Evolutionary conservation across 2,797 vertebrate species (phyloP).

Genomic region (Xiphorhynchus erythropygius): DNA sequence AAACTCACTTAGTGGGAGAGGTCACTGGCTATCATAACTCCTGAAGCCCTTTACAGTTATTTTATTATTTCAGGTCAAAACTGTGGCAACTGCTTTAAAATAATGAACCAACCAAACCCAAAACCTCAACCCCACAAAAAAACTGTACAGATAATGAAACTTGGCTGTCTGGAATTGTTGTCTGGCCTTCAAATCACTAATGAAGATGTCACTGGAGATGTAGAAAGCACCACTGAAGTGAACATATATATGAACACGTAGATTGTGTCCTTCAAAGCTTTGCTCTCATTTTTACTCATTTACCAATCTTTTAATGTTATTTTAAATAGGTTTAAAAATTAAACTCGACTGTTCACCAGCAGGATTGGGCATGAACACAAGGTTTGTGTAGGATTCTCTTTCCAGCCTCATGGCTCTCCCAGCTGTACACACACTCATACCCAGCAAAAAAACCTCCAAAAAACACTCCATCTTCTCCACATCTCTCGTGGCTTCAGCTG

Average conservation of each 20-base stretch:
- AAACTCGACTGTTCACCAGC: fast-evolving
- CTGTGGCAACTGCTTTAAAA: background rate
- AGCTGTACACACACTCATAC: background rate
- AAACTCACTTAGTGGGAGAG: fast-evolving
- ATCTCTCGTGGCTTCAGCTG: background rate
- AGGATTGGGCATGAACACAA: fast-evolving
- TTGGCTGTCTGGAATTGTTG: background rate
- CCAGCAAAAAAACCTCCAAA: background rate
- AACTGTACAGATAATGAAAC: background rate
- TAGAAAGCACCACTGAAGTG: background rate
- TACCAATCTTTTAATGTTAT: background rate
- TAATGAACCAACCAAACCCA: background rate
- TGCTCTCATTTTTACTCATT: background rate
- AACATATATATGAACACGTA: background rate
- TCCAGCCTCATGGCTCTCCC: background rate
- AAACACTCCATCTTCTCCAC: fast-evolving
- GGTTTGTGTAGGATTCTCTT: background rate
- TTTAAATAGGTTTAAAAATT: background rate
- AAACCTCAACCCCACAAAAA: no score
- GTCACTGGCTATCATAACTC: background rate
- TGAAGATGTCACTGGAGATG: background rate
- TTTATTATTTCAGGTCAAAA: background rate
- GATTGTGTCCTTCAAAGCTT: background rate
- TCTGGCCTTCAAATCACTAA: fast-evolving
- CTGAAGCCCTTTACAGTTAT: background rate